phyloP scores from a whole-genome alignment of 2,113 vertebrate genomes.

The Chauna torquata region DNA sequence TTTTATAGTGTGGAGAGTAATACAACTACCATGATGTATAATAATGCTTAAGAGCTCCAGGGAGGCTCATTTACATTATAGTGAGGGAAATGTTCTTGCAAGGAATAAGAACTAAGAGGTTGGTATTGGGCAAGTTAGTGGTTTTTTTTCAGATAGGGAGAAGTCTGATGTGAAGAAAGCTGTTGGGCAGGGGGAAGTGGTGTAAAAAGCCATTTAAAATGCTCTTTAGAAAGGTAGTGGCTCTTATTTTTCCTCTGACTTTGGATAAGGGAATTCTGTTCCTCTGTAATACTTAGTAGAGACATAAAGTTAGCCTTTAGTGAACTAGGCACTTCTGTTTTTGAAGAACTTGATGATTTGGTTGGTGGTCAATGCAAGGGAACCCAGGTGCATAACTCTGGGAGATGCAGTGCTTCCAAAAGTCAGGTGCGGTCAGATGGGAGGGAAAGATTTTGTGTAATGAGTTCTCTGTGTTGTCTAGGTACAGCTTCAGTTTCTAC shows the following conservation, averaged over 20 bases:
- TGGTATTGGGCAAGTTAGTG: background rate
- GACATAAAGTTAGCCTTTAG: background rate
- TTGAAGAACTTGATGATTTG: background rate
- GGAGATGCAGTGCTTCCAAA: background rate
- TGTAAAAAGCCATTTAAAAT: background rate
- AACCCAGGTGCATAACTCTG: background rate
- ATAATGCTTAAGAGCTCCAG: background rate
- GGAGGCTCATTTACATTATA: slow-evolving; percentile 19
- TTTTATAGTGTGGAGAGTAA: background rate
- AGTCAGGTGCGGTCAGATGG: background rate
- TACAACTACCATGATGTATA: background rate
- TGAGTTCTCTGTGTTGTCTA: background rate
- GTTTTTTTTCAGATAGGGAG: background rate
- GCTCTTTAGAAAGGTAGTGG: background rate
- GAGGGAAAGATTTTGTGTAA: background rate
- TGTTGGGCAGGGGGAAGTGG: background rate
- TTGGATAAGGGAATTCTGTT: background rate
- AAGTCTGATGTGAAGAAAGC: background rate
- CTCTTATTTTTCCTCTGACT: background rate
- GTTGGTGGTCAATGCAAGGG: background rate
- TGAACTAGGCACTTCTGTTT: background rate
- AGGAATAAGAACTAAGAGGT: slow-evolving; percentile 30
- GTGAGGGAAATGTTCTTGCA: background rate
- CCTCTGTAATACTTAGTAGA: background rate
- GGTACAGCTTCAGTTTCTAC: background rate